Percentiles rank a stretch among this genome's conserved stretches.
Conservation (phyloP, 2,797 vertebrate species). For the Myotis daubentonii region DNA sequence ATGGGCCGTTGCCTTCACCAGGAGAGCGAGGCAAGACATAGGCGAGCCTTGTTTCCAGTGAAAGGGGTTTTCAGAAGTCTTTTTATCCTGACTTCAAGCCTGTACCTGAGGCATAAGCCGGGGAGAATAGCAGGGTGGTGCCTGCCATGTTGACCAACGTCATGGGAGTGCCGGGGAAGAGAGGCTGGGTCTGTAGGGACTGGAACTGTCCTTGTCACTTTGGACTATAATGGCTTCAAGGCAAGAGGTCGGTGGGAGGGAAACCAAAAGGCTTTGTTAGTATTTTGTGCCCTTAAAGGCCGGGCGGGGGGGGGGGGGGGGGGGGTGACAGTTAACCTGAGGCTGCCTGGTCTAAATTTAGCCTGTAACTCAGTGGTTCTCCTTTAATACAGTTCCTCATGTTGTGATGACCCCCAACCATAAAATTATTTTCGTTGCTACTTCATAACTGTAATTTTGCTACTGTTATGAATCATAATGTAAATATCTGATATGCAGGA, state of each 20-base stretch:
- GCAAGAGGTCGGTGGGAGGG: neutral
- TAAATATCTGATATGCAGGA: too few relatives aligned
- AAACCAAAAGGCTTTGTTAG: neutral
- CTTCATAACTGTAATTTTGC: too few relatives aligned
- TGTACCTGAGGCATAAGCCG: neutral
- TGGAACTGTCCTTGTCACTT: neutral
- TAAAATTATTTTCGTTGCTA: too few relatives aligned
- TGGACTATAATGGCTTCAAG: neutral
- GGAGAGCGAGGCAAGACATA: conserved; percentile 50
- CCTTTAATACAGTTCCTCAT: too few relatives aligned
- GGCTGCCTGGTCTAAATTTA: conserved; percentile 31
- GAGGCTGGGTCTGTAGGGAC: neutral
- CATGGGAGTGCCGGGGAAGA: neutral
- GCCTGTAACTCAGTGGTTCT: neutral
- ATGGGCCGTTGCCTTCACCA: conserved; percentile 52
- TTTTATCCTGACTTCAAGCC: neutral
- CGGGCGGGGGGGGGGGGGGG: rapidly evolving
- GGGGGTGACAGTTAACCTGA: neutral
- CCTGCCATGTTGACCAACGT: neutral
- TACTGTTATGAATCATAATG: too few relatives aligned
- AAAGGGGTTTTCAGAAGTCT: neutral
- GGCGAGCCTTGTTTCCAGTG: conserved; percentile 38
- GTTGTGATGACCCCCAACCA: too few relatives aligned
- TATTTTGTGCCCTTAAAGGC: neutral
- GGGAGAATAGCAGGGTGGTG: neutral